Evolutionary conservation across 2,888 invertebrate genomes (phyloP).

Genomic region (Corbicula japonica): DNA sequence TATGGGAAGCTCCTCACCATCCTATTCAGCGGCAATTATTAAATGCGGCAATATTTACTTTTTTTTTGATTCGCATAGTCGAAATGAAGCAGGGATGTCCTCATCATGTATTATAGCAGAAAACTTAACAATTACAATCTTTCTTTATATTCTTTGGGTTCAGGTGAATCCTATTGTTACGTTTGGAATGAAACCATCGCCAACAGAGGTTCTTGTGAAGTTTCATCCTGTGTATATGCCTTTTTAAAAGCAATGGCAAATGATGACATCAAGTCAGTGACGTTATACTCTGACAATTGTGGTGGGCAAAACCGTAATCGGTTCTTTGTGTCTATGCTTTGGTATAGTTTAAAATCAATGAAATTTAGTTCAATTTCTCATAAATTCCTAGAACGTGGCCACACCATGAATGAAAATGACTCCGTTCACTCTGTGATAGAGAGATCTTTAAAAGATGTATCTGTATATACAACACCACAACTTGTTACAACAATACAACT

Average conservation of each 20-base stretch:
- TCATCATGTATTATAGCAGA: conserved; percentile 6
- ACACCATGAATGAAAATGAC: conserved; percentile 34
- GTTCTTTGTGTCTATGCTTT: no score
- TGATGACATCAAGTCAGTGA: neutral
- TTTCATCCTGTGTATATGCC: conserved; percentile 7
- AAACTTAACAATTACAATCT: conserved; percentile 12
- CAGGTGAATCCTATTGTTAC: conserved; percentile 1
- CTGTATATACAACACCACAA: no score
- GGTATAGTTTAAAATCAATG: no score
- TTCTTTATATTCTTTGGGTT: neutral
- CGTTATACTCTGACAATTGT: conserved; percentile 20
- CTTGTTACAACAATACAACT: no score
- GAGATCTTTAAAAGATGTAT: no score
- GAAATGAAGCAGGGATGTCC: no score
- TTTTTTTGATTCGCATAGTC: no score
- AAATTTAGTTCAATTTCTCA: conserved; percentile 32
- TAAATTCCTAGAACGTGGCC: conserved; percentile 30
- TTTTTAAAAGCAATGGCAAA: conserved; percentile 6
- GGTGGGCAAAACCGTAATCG: conserved; percentile 29
- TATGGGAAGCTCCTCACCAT: no score
- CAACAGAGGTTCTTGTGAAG: conserved; percentile 15
- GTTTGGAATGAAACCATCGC: conserved; percentile 19
- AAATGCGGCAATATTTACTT: no score
- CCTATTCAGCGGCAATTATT: no score
- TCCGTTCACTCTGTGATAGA: conserved; percentile 34